phyloP scores from a whole-genome alignment of 2,888 invertebrate genomes.

The Hirtodrosophila trivittata region DNA sequence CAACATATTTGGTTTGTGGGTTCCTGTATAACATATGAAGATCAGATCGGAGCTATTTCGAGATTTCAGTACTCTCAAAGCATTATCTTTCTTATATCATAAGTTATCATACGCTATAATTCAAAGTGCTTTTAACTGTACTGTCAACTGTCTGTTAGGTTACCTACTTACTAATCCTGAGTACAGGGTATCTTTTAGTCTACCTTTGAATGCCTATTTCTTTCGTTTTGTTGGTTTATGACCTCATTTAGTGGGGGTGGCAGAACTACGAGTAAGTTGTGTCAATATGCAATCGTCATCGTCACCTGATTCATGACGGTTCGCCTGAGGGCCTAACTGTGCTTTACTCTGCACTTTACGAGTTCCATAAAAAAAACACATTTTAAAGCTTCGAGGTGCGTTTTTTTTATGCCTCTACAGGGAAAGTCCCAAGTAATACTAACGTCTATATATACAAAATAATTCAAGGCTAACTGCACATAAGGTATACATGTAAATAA shows the following conservation, averaged over 20 bases:
- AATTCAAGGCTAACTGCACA: conserved; percentile 31
- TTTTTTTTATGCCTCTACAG: conserved; percentile 38
- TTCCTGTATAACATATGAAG: no score
- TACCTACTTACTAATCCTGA: no score
- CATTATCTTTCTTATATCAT: no score
- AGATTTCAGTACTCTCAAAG: no score
- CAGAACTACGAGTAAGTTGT: conserved; percentile 31
- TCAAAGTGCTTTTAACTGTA: no score
- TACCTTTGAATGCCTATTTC: conserved; percentile 1
- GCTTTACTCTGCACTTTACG: conserved; percentile 41
- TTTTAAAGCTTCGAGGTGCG: conserved; percentile 27
- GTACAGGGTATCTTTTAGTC: conserved; percentile 1
- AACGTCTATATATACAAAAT: not conserved
- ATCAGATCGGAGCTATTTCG: no score
- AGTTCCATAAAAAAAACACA: conserved; percentile 37
- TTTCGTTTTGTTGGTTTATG: conserved; percentile 51
- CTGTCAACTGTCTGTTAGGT: no score
- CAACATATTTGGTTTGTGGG: no score
- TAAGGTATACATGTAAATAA: conserved; percentile 30
- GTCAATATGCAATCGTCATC: conserved; percentile 69
- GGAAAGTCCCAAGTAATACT: conserved; percentile 45
- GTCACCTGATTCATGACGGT: conserved; percentile 66
- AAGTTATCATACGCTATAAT: no score
- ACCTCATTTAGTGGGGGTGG: conserved; percentile 71
- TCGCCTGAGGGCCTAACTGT: conserved; percentile 23